Evolutionary conservation across 2,113 vertebrate genomes (phyloP).

Genomic region (Amazona guildingii): DNA sequence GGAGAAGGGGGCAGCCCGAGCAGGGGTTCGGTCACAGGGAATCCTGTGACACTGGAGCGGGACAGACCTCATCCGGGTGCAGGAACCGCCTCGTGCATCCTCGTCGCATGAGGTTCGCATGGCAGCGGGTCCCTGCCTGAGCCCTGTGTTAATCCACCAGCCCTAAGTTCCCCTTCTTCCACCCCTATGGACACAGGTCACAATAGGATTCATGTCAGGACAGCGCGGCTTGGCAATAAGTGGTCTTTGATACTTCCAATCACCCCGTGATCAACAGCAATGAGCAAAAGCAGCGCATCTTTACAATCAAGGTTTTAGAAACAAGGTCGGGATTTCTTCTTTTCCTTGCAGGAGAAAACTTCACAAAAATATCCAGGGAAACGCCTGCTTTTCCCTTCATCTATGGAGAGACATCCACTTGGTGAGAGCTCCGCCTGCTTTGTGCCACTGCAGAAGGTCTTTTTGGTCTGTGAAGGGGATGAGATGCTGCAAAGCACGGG

Average conservation of each 20-base stretch:
- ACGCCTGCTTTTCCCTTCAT: background rate
- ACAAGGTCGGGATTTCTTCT: background rate
- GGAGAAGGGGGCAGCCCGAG: background rate
- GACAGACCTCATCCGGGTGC: background rate
- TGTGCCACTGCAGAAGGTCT: background rate
- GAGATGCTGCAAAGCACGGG: background rate
- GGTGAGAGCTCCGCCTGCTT: background rate
- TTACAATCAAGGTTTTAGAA: background rate
- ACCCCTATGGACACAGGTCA: rapidly evolving
- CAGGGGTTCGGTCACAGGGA: background rate
- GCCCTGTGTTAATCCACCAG: background rate
- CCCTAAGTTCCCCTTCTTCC: background rate
- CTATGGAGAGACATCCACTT: rapidly evolving
- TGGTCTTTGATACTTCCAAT: background rate
- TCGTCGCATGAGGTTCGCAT: background rate
- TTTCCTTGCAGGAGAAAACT: background rate
- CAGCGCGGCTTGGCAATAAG: background rate
- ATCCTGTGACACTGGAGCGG: background rate
- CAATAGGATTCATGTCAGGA: rapidly evolving
- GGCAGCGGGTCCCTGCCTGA: background rate
- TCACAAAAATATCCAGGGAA: background rate
- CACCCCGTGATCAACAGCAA: background rate
- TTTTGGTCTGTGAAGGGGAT: background rate
- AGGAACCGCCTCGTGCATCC: background rate
- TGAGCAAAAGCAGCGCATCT: rapidly evolving